Evolutionary conservation across 2,113 vertebrate species (phyloP).

Genomic region (Phyllopteryx taeniolatus): DNA sequence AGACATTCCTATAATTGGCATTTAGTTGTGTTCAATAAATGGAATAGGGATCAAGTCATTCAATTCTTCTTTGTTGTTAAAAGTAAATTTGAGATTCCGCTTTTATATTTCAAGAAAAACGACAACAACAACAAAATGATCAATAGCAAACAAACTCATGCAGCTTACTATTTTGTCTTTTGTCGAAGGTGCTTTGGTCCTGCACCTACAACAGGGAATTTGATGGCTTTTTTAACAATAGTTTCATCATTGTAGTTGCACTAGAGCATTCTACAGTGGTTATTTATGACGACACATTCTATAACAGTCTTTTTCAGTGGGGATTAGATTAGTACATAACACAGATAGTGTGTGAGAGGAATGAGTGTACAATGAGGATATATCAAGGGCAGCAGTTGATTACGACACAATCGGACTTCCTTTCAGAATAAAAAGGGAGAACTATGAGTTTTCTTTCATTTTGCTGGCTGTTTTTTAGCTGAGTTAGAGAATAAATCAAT

Average conservation of each 20-base stretch:
- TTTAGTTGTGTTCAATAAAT: background rate
- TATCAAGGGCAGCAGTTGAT: constrained; percentile 19
- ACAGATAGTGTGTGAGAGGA: background rate
- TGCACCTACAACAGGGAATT: too few species aligned
- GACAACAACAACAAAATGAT: too few species aligned
- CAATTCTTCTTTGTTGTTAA: background rate
- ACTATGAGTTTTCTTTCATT: constrained; percentile 44
- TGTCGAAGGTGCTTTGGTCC: too few species aligned
- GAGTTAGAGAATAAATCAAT: constrained; percentile 11
- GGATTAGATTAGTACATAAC: background rate
- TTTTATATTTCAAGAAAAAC: background rate
- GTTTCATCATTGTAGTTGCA: background rate
- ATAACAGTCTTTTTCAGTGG: background rate
- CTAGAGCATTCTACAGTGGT: background rate
- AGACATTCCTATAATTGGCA: background rate
- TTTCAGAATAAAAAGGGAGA: constrained; percentile 32
- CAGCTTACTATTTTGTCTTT: too few species aligned
- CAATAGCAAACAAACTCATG: too few species aligned
- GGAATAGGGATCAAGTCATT: background rate
- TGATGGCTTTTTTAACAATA: background rate
- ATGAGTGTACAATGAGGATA: background rate
- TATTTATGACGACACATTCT: background rate
- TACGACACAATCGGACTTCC: constrained; percentile 54
- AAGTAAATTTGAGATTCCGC: background rate
- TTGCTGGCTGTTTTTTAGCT: constrained; percentile 11